Evolutionary conservation across 2,888 invertebrate genomes (phyloP).

Genomic region (Suillia variegata): DNA sequence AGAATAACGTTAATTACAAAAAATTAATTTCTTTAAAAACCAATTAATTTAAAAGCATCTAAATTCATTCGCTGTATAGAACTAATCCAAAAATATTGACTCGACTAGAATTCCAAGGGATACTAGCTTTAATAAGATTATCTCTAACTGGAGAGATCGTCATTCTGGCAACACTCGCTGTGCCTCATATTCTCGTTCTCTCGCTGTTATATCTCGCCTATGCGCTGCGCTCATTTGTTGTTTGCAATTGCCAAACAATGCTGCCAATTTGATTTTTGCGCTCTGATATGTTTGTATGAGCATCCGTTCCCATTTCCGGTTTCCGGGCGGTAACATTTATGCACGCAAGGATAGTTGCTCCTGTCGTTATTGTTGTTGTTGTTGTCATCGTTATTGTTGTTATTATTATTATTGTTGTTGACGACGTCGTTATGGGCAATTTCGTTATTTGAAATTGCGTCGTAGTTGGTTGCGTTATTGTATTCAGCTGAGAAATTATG

Average conservation of each 20-base stretch:
- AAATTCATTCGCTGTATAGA: too few relatives aligned
- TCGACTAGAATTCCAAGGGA: too few relatives aligned
- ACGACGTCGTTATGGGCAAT: neutral
- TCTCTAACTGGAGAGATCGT: too few relatives aligned
- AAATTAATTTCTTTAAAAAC: too few relatives aligned
- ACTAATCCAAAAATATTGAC: too few relatives aligned
- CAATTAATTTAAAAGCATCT: too few relatives aligned
- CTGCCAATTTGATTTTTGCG: conserved; percentile 34
- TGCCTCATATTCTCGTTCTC: neutral
- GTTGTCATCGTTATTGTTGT: conserved; percentile 2
- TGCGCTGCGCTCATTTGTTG: conserved; percentile 8
- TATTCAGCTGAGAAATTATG: neutral
- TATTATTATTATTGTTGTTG: neutral
- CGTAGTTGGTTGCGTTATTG: neutral
- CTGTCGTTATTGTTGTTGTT: conserved; percentile 29
- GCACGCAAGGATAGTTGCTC: conserved; percentile 10
- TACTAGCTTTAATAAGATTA: too few relatives aligned
- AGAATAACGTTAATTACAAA: too few relatives aligned
- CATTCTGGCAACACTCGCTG: too few relatives aligned
- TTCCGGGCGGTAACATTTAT: conserved; percentile 36
- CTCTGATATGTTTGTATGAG: conserved; percentile 33
- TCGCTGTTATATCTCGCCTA: neutral
- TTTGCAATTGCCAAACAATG: conserved; percentile 17
- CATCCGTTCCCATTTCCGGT: conserved; percentile 54
- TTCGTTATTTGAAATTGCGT: neutral